Percentiles rank a stretch among this genome's conserved stretches.
phyloP scores from a whole-genome alignment of 2,888 invertebrate genomes.

The Amphipoea lucens region DNA sequence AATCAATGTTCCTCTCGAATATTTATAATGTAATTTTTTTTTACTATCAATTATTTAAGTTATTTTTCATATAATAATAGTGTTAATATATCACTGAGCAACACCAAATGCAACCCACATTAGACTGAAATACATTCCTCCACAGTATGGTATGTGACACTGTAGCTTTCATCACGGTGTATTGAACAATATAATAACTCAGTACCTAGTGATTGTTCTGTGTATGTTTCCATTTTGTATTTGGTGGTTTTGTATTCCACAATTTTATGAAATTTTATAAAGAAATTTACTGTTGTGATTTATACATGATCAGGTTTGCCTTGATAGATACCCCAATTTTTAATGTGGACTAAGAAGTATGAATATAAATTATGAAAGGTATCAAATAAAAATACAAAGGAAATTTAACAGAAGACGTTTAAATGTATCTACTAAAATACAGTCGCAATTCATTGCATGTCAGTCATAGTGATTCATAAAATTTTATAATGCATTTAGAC shows the following conservation, averaged over 20 bases:
- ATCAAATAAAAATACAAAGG: slow-evolving; percentile 33
- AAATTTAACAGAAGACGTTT: slow-evolving; percentile 42
- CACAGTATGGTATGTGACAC: slow-evolving; percentile 63
- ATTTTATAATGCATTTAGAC: slow-evolving; percentile 84
- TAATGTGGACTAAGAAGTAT: slow-evolving; percentile 41
- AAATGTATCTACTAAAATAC: slow-evolving; percentile 62
- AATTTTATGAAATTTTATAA: slow-evolving; percentile 65
- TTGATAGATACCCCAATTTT: slow-evolving; percentile 62
- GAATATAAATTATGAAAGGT: slow-evolving; percentile 53
- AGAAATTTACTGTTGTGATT: slow-evolving; percentile 66
- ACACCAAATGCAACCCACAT: slow-evolving; percentile 73
- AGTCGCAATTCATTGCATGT: slow-evolving; percentile 73
- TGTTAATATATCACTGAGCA: slow-evolving; percentile 68
- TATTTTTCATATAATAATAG: slow-evolving; percentile 63
- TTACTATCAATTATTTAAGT: slow-evolving; percentile 67
- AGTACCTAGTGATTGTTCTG: slow-evolving; percentile 49
- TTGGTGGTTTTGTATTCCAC: slow-evolving; percentile 61
- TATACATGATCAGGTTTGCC: slow-evolving; percentile 61
- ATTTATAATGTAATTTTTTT: slow-evolving; percentile 64
- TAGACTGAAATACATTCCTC: slow-evolving; percentile 82
- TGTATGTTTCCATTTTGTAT: slow-evolving; percentile 66
- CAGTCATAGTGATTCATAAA: slow-evolving; percentile 76
- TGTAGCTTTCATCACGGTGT: slow-evolving; percentile 52
- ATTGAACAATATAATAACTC: slow-evolving; percentile 49
- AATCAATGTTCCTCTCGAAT: slow-evolving; percentile 79